phyloP scores from a whole-genome alignment of 2,797 vertebrate genomes.

The Pachyuromys duprasi region DNA sequence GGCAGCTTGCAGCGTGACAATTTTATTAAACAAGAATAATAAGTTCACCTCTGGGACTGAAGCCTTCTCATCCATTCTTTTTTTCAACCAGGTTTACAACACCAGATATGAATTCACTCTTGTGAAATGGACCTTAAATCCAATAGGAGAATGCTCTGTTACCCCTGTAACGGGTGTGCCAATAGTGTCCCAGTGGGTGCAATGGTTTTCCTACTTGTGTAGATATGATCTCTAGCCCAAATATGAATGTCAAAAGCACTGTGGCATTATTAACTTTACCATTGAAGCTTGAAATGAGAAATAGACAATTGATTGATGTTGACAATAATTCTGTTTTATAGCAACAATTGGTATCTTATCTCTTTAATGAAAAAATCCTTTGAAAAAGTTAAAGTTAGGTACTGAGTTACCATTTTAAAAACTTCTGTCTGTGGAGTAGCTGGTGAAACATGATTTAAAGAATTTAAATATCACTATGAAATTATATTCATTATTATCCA shows the following conservation, averaged over 20 bases:
- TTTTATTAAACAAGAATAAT: background rate
- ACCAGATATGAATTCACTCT: background rate
- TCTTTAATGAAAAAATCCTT: background rate
- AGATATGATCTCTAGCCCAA: background rate
- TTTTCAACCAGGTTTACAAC: background rate
- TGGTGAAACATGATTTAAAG: background rate
- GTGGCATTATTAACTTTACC: background rate
- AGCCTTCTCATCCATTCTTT: too few species aligned
- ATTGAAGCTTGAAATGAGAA: background rate
- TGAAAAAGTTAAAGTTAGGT: background rate
- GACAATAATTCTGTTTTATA: background rate
- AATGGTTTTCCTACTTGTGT: background rate
- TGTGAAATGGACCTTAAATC: background rate
- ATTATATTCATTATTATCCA: background rate
- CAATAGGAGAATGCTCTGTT: background rate
- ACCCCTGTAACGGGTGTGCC: background rate
- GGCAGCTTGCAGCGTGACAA: background rate
- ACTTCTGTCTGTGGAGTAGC: background rate
- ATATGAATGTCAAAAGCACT: background rate
- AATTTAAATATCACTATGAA: background rate
- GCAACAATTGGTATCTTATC: background rate
- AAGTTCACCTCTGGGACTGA: background rate
- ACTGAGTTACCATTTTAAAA: background rate
- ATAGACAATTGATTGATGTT: background rate
- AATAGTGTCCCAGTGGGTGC: background rate